Evolutionary conservation across 2,113 vertebrate genomes (phyloP).

Genomic region (Kryptolebias marmoratus): DNA sequence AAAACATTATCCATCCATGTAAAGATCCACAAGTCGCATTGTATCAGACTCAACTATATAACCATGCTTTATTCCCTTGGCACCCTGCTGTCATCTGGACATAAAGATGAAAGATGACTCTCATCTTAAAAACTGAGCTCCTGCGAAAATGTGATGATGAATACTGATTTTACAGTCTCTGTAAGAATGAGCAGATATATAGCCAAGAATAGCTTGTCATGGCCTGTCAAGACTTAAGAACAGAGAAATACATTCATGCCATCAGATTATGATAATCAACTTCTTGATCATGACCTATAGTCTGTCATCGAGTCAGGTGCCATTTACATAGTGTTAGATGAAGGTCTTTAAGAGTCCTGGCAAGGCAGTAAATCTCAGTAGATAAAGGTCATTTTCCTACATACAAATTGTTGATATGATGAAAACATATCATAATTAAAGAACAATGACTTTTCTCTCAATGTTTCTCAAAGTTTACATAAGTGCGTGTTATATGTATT

Average conservation of each 20-base stretch:
- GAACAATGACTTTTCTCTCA: background rate
- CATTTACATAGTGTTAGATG: conserved; percentile 44
- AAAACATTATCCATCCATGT: conserved; percentile 10
- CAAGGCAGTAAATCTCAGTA: conserved; percentile 28
- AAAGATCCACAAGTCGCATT: conserved; percentile 33
- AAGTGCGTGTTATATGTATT: no score
- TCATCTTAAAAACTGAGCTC: conserved; percentile 54
- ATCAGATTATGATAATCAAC: conserved; percentile 64
- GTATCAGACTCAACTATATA: conserved; percentile 28
- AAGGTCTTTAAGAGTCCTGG: conserved; percentile 4
- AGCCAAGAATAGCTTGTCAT: conserved; percentile 45
- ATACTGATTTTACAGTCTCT: conserved; percentile 54
- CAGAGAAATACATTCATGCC: conserved; percentile 24
- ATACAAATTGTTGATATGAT: background rate
- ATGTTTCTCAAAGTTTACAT: background rate
- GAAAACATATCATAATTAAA: background rate
- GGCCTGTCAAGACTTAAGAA: conserved; percentile 50
- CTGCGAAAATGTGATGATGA: conserved; percentile 56
- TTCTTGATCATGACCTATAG: conserved; percentile 38
- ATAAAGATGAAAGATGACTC: conserved; percentile 64
- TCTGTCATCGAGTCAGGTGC: conserved; percentile 29
- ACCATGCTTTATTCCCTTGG: conserved; percentile 43
- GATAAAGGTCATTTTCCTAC: conserved; percentile 23
- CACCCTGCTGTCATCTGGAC: conserved; percentile 53
- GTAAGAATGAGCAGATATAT: conserved; percentile 46